Evolutionary conservation across 2,113 vertebrate genomes (phyloP).

Genomic region (Serranochromis macrocephalus): DNA sequence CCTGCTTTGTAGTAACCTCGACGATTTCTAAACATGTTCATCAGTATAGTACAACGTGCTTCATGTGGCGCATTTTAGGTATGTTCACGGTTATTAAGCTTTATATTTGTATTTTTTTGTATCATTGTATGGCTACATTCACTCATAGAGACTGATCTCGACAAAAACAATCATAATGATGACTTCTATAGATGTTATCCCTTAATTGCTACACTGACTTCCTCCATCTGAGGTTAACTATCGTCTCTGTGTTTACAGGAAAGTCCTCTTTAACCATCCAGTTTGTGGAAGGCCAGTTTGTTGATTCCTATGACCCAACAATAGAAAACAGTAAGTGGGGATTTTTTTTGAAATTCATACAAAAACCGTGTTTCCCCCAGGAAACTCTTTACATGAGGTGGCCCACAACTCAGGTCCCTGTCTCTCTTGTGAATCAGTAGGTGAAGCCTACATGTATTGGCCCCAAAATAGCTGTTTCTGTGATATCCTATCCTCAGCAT

Average conservation of each 20-base stretch:
- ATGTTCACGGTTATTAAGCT: neutral
- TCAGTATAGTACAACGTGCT: neutral
- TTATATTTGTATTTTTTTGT: neutral
- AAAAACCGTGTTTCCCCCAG: neutral
- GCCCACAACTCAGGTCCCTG: neutral
- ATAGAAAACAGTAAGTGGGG: slow-evolving; percentile 98
- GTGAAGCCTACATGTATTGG: neutral
- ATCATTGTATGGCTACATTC: neutral
- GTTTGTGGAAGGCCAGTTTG: slow-evolving; percentile 99
- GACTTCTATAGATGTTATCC: neutral
- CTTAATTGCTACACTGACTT: neutral
- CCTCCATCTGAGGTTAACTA: neutral
- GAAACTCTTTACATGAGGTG: neutral
- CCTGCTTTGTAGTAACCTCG: neutral
- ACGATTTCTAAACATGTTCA: neutral
- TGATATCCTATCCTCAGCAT: neutral
- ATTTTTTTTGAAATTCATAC: no score
- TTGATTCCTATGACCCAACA: slow-evolving; percentile 98
- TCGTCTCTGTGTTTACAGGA: slow-evolving; percentile 68
- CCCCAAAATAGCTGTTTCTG: neutral
- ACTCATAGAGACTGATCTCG: neutral
- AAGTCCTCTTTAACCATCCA: slow-evolving; percentile 99
- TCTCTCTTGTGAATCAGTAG: neutral
- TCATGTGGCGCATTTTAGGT: neutral
- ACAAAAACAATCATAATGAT: neutral